Conservation (phyloP, 2,888 invertebrate genomes). For the Synanthedon myopaeformis region DNA sequence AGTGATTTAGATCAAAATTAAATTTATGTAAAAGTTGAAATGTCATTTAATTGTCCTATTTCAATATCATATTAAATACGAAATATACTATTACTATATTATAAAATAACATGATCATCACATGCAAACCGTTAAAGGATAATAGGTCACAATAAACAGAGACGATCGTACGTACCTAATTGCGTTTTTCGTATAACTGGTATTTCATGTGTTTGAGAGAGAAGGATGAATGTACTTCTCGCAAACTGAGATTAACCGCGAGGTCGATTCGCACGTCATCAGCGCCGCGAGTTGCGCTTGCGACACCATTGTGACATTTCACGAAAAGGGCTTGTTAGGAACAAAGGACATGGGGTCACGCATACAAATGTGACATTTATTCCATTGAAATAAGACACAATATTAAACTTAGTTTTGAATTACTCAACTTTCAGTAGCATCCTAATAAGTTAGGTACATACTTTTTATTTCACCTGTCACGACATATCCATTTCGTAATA, state of each 20-base stretch:
- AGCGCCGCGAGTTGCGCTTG: constrained; percentile 3
- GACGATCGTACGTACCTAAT: constrained; percentile 8
- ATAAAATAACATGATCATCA: too few relatives aligned
- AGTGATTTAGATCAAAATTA: too few relatives aligned
- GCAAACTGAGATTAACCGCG: constrained; percentile 13
- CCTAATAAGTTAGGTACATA: too few relatives aligned
- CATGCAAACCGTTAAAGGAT: constrained; percentile 7
- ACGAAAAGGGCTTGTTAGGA: constrained; percentile 27
- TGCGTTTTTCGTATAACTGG: constrained; percentile 7
- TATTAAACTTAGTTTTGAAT: not conserved
- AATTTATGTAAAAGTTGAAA: too few relatives aligned
- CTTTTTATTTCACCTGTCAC: too few relatives aligned
- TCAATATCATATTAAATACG: too few relatives aligned
- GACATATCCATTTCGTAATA: too few relatives aligned
- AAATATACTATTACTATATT: too few relatives aligned
- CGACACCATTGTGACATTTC: constrained; percentile 16
- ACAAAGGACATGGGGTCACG: constrained; percentile 19
- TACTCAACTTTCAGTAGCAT: too few relatives aligned
- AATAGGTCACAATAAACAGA: constrained; percentile 13
- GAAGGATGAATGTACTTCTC: constrained; percentile 13
- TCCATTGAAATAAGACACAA: not conserved
- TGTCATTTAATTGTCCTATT: too few relatives aligned
- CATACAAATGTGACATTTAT: not conserved
- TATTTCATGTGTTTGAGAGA: constrained; percentile 10
- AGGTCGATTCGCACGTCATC: constrained; percentile 32